Percentiles rank a stretch among this genome's conserved stretches.
Conservation (phyloP, 2,888 invertebrate genomes). For the Ischnura elegans region DNA sequence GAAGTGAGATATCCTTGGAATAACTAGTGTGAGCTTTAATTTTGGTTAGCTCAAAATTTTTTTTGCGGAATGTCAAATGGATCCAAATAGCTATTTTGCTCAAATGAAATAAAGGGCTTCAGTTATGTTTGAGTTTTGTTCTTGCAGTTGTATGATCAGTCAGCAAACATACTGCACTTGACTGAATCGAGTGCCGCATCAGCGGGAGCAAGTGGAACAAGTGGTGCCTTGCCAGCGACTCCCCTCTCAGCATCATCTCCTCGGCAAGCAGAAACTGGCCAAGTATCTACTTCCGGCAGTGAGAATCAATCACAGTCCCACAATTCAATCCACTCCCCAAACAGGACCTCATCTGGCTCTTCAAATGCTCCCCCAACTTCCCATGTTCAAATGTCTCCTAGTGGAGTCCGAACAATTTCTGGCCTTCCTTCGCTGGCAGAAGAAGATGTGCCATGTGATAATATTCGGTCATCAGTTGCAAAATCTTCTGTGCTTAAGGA, state of each 20-base stretch:
- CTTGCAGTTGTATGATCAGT: constrained; percentile 45
- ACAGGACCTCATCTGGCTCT: neutral
- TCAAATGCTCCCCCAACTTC: constrained; percentile 16
- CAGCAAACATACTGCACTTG: constrained; percentile 48
- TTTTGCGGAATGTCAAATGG: neutral
- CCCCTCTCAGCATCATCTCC: constrained; percentile 42
- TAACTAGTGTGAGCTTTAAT: neutral
- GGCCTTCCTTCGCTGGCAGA: constrained; percentile 46
- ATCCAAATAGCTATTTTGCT: neutral
- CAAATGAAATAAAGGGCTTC: neutral
- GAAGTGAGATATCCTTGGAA: too few relatives aligned
- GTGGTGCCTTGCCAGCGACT: constrained; percentile 44
- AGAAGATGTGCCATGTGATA: constrained; percentile 44
- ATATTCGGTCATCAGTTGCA: neutral
- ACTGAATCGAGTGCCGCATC: constrained; percentile 44
- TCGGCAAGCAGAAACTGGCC: constrained; percentile 15
- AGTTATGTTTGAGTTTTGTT: neutral
- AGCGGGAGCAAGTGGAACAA: constrained; percentile 35
- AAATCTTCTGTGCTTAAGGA: constrained; percentile 12
- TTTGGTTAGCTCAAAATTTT: neutral
- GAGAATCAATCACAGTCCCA: neutral
- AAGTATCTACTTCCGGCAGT: neutral
- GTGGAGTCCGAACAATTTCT: constrained; percentile 38
- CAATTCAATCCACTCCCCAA: neutral
- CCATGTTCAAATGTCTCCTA: constrained; percentile 36